Evolutionary conservation across 1,140 invertebrate species (phyloP).

Genomic region (Proctacanthus coquilletti): DNA sequence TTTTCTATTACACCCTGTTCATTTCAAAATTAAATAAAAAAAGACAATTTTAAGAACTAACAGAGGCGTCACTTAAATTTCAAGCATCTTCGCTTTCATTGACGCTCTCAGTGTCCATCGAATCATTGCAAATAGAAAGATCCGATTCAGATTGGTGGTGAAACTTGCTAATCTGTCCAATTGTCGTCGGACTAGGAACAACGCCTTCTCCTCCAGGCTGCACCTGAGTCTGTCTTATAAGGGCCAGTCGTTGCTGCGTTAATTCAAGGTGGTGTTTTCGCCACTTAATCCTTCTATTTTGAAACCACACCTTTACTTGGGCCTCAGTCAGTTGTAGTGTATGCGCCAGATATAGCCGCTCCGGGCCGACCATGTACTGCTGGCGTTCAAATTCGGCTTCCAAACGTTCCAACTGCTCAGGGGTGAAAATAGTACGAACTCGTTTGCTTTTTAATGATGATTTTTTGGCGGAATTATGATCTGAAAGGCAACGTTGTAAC

Average conservation of each 20-base stretch:
- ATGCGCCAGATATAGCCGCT: slow-evolving; percentile 75
- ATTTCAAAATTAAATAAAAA: too few relatives aligned
- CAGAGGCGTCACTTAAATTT: too few relatives aligned
- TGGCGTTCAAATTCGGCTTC: slow-evolving; percentile 86
- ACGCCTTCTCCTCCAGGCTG: neutral
- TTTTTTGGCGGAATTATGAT: slow-evolving; percentile 26
- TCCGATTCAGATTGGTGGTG: slow-evolving; percentile 21
- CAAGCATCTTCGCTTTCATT: slow-evolving; percentile 21
- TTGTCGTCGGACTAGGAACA: neutral
- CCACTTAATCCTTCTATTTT: slow-evolving; percentile 93
- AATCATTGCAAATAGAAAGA: slow-evolving; percentile 28
- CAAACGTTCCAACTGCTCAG: slow-evolving; percentile 77
- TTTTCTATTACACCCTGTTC: too few relatives aligned
- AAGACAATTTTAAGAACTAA: too few relatives aligned
- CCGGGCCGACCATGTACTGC: slow-evolving; percentile 89
- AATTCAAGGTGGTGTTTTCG: slow-evolving; percentile 83
- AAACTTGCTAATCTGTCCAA: slow-evolving; percentile 14
- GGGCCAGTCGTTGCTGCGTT: slow-evolving; percentile 70
- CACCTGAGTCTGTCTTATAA: slow-evolving; percentile 51
- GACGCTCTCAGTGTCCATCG: slow-evolving; percentile 19
- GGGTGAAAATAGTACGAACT: slow-evolving; percentile 87
- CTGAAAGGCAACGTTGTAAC: too few relatives aligned
- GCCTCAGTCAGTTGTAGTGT: slow-evolving; percentile 80
- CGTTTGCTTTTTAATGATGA: slow-evolving; percentile 44
- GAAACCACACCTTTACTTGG: slow-evolving; percentile 95